phyloP scores from a whole-genome alignment of 2,888 invertebrate species.

The Suillia variegata region DNA sequence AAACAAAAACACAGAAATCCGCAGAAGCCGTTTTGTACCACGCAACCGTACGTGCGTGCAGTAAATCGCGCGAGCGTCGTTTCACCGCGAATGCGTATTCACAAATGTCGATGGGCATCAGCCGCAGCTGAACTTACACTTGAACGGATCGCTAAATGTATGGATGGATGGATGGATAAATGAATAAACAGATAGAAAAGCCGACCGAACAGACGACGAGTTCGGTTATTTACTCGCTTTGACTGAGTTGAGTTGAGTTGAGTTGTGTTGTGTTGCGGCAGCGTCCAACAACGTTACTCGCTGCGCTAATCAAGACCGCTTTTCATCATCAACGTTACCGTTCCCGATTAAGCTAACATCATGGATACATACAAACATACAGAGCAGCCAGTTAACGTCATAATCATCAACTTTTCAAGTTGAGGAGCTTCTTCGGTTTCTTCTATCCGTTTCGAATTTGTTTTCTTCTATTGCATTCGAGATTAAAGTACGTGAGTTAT shows the following conservation, averaged over 20 bases:
- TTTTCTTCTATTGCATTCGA: background rate
- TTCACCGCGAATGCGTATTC: slow-evolving; percentile 41
- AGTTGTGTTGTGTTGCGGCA: slow-evolving; percentile 6
- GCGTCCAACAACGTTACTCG: background rate
- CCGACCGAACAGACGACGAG: background rate
- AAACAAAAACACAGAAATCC: too few species aligned
- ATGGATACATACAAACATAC: background rate
- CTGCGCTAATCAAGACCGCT: slow-evolving; percentile 16
- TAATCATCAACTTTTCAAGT: slow-evolving; percentile 3
- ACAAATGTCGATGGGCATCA: slow-evolving; percentile 43
- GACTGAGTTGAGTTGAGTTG: too few species aligned
- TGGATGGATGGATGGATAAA: slow-evolving; percentile 25
- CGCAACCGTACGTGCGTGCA: too few species aligned
- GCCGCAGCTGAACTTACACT: slow-evolving; percentile 27
- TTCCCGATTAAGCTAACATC: background rate
- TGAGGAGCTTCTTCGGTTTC: slow-evolving; percentile 2
- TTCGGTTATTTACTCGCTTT: background rate
- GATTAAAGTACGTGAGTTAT: too few species aligned
- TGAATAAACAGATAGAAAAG: slow-evolving; percentile 15
- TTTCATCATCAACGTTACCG: slow-evolving; percentile 15
- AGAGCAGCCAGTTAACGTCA: too few species aligned
- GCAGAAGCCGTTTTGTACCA: too few species aligned
- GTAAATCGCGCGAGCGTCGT: background rate
- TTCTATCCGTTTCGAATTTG: background rate
- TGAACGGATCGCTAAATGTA: slow-evolving; percentile 17